A percentile compares a stretch with the other conserved stretches of the same genome.
Evolutionary conservation across 2,113 vertebrate genomes (phyloP).

Genomic region (human): DNA sequence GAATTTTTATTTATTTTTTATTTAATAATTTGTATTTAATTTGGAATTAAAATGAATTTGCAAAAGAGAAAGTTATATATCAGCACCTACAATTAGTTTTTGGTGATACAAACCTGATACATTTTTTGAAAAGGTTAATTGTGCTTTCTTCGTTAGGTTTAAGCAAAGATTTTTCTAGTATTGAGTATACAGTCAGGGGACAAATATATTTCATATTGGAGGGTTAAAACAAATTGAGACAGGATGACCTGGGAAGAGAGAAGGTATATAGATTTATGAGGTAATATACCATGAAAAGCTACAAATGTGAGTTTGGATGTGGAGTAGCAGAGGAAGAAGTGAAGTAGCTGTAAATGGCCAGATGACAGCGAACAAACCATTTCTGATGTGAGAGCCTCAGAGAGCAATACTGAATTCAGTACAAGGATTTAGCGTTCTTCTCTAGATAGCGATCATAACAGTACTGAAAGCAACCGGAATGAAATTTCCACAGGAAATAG

Average conservation of each 20-base stretch:
- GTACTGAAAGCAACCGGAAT: neutral
- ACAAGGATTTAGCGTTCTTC: neutral
- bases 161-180: neutral
- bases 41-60: neutral
- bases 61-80: neutral
- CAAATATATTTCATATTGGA: neutral
- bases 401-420: neutral
- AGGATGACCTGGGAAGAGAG: neutral
- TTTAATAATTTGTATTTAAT: neutral
- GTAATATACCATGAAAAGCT: neutral
- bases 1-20: neutral
- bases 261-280: neutral
- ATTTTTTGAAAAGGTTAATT: neutral
- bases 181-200: neutral
- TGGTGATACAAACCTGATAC: neutral
- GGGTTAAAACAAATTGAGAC: neutral
- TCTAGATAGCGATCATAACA: neutral
- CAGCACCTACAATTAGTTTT: neutral
- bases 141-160: neutral
- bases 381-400: neutral
- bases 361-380: neutral
- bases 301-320: neutral
- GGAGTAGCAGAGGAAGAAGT: neutral
- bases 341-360: neutral
- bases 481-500: neutral